Evolutionary conservation across 2,888 invertebrate genomes (phyloP).

Genomic region (Muscina levida): DNA sequence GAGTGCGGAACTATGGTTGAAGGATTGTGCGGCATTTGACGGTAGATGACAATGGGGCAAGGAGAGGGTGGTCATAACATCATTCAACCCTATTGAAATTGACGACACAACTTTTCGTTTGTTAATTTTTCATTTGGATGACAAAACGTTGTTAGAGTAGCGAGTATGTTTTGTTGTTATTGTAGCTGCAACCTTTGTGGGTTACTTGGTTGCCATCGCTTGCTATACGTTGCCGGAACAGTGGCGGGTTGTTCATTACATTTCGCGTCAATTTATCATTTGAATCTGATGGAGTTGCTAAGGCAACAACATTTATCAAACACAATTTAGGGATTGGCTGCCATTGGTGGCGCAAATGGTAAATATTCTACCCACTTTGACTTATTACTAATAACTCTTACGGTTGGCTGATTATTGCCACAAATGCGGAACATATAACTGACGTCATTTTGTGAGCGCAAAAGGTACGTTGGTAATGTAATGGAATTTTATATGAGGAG

Average conservation of each 20-base stretch:
- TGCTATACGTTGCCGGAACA: too few relatives aligned
- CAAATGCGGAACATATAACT: background rate
- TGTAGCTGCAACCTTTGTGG: background rate
- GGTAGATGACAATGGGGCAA: background rate
- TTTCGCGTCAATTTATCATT: too few relatives aligned
- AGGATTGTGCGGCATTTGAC: constrained; percentile 50
- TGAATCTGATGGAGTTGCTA: too few relatives aligned
- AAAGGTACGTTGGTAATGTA: too few relatives aligned
- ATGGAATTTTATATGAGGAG: too few relatives aligned
- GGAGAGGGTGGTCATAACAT: background rate
- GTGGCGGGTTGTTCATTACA: too few relatives aligned
- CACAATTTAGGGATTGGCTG: constrained; percentile 51
- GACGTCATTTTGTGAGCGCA: constrained; percentile 29
- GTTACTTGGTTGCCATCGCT: background rate
- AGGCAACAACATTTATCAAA: constrained; percentile 3
- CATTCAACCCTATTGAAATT: background rate
- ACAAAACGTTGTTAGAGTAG: constrained; percentile 20
- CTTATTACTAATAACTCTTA: constrained; percentile 46
- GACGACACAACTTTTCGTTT: constrained; percentile 24
- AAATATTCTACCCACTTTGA: constrained; percentile 17
- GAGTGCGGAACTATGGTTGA: constrained; percentile 60
- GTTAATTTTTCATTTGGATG: constrained; percentile 28
- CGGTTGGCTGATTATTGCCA: constrained; percentile 35
- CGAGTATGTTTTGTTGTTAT: too few relatives aligned
- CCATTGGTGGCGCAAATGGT: constrained; percentile 16